Percentiles rank a stretch among this genome's conserved stretches.
phyloP scores from a whole-genome alignment of 1,140 invertebrate genomes.

The Arctopsyche grandis region DNA sequence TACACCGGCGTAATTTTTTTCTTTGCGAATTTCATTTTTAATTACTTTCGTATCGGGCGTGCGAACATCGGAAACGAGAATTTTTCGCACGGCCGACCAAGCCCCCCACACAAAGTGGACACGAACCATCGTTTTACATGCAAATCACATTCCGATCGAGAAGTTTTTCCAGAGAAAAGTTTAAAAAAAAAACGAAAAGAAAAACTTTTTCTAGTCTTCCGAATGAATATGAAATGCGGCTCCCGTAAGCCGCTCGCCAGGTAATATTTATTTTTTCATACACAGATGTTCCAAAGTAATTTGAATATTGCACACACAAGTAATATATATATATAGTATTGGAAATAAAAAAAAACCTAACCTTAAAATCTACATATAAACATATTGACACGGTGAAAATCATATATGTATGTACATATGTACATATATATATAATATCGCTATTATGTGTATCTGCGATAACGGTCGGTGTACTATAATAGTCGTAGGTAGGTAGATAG shows the following conservation, averaged over 20 bases:
- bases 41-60: background rate
- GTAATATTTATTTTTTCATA: background rate
- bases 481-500: no score
- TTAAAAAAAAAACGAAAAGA: background rate
- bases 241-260: constrained; percentile 12
- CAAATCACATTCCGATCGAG: constrained; percentile 23
- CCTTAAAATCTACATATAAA: no score
- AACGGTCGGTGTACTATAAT: no score
- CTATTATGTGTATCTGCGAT: no score
- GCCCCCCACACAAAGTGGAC: no score
- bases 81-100: background rate
- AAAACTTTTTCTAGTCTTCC: background rate
- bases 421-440: no score
- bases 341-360: no score
- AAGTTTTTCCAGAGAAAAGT: background rate
- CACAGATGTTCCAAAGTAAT: background rate
- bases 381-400: no score
- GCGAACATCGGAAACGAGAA: no score
- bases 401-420: no score
- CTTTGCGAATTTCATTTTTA: background rate
- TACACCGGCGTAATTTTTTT: background rate
- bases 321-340: no score
- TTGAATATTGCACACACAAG: no score
- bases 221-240: constrained; percentile 34
- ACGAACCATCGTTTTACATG: constrained; percentile 20